Evolutionary conservation across 2,888 invertebrate species (phyloP), one percentile per base, ranked within the genome.

Genomic region (Acanthosepion esculentum): DNA sequence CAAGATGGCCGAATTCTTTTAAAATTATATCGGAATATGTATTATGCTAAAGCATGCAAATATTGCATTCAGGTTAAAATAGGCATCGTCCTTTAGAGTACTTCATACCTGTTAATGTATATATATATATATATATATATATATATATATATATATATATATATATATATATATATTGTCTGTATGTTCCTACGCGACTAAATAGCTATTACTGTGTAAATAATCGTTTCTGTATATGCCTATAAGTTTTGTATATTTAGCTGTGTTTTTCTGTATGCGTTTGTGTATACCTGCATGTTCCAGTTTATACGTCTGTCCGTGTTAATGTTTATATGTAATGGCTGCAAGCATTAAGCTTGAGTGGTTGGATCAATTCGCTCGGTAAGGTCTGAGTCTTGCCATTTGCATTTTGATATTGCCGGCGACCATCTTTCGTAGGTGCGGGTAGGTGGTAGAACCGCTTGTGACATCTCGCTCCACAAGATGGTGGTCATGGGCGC

Each of bases 351-450:
- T n/a, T n/a, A 78, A n/a, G 78, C 78, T 78, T 29, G 78, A 78
- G n/a, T 18, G 78, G 10, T n/a, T n/a, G n/a, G 78, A 78, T 78
- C 78, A 78, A 78, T 78, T n/a, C 8, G n/a, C 10, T 78, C 78
- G 78, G 78, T n/a, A n/a, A 78, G 78, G 29, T 78, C n/a, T 78
- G n/a, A 78, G 29, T 78, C 78, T 12, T 8, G n/a, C 78, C 29
- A 78, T 78, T 78, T 78, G 78, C 78, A 78, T 78, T 78, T 78
- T 78, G 78, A 78, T 78, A 78, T 78, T 78, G 78, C 78, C 64
- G 8, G n/a, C 78, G 78, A 78, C 78, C 29, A 78, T 78, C 78
- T 78, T 64, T 0, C 29, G 64, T 64, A 0, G 20, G 18, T 8
- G 64, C 26, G 26, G 29, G 29, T 15, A 8, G 29, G n/a, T 6